Conservation (phyloP, 2,113 vertebrate genomes). For the Orthonyx spaldingii region DNA sequence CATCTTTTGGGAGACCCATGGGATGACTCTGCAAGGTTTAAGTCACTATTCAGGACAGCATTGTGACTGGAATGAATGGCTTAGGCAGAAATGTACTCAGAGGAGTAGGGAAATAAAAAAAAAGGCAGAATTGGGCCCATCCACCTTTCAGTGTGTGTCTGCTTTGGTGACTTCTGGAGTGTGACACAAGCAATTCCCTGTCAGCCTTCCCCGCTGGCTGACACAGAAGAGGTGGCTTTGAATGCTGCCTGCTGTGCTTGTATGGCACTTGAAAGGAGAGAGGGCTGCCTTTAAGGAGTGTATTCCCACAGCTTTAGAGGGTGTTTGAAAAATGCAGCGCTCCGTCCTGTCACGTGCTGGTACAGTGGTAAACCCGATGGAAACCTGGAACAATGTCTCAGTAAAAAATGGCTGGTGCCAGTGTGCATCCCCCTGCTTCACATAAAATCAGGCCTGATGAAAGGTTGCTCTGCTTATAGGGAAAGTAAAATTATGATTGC, state of each 20-base stretch:
- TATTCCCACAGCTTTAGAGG: background rate
- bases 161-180: slow-evolving; percentile 25
- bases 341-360: background rate
- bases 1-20: background rate
- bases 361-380: background rate
- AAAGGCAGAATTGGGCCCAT: background rate
- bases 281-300: background rate
- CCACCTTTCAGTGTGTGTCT: background rate
- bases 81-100: background rate
- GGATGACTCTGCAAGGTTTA: background rate
- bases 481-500: background rate
- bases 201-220: slow-evolving; percentile 9
- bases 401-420: background rate
- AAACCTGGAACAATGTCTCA: background rate
- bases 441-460: background rate
- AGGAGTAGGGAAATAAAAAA: background rate
- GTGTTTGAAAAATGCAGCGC: background rate
- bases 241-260: slow-evolving; percentile 41
- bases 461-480: background rate
- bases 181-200: slow-evolving; percentile 17
- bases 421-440: background rate
- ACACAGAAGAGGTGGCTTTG: slow-evolving; percentile 18
- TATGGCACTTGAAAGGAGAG: background rate
- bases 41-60: background rate
- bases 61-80: background rate